These are phyloP conservation scores for Cheiracanthium punctorium DNA, from an alignment of 2,888 invertebrate species.

Conservation along the genomic window DNA sequence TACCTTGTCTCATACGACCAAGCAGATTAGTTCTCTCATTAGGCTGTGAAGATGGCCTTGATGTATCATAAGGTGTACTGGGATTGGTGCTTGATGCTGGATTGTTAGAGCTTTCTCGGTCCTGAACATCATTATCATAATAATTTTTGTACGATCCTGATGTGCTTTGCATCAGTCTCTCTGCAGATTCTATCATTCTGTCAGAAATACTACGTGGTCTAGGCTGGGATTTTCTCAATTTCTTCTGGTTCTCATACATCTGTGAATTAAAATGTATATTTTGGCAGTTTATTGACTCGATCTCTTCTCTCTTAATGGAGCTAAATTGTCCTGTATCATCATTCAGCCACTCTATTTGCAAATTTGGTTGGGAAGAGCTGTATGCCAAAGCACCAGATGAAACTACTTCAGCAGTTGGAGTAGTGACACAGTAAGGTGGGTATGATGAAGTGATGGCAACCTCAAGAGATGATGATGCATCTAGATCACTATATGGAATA, in stretches of 20 bases:
- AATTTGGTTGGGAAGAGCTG: conserved; percentile 53
- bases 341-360: conserved; percentile 53
- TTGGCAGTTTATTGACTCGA: conserved; percentile 56
- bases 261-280: conserved; percentile 9
- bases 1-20: conserved; percentile 45
- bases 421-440: conserved; percentile 34
- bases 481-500: conserved; percentile 49
- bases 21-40: conserved; percentile 42
- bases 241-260: conserved; percentile 3
- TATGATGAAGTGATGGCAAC: conserved; percentile 53
- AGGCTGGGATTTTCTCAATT: neutral
- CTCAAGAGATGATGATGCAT: conserved; percentile 44
- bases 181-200: conserved; percentile 63
- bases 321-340: conserved; percentile 16
- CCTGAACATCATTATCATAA: neutral
- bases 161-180: conserved; percentile 54
- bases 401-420: conserved; percentile 20
- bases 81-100: conserved; percentile 38
- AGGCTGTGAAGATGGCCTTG: conserved; percentile 28
- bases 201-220: conserved; percentile 46
- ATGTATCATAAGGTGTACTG: conserved; percentile 43
- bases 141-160: conserved; percentile 51
- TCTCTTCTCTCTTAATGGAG: conserved; percentile 43
- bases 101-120: conserved; percentile 7
- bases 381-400: conserved; percentile 8